Evolutionary conservation across 2,888 invertebrate species (phyloP), one percentile per base, ranked within the genome.

Genomic region (Kryphioiulus occultus): DNA sequence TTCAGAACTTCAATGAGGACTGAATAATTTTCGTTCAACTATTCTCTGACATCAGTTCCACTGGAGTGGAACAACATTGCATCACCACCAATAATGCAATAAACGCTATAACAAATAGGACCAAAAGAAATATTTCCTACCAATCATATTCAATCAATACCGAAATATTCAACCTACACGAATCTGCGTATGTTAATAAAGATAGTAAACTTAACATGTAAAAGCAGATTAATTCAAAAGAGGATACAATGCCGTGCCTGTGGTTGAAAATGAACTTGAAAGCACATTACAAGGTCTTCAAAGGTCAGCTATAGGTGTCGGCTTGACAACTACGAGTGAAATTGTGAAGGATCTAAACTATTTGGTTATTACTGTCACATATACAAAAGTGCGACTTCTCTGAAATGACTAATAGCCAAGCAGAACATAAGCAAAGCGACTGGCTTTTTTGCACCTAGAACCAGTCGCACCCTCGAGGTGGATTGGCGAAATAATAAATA

Each of bases 321-420:
- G 68, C 68, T 68, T 68, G 68, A 68, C 68, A 68, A 68, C 68
- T 68, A 68, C 68, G 12, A 68, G 68, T 68, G 68, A 68, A 68
- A 68, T 68, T 68, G 68, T 68, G 68, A 68, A 68, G 68, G 68
- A 68, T 68, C 26, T 68, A 68, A 68, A 68, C 26, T 68, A 68
- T 68, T 68, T 68, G 68, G 68, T 68, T 68, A 68, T 68, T 68
- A 68, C 68, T 68, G 68, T 68, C 68, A 68, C 68, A 68, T 68
- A 68, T 68, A 68, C 68, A 68, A 22, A 68, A 22, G 68, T 68
- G 68, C 68, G 68, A 68, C 68, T 68, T 68, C 68, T 68, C 68
- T 26, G 68, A 68, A 68, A 68, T 68, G 68, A 68, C 68, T 68
- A 68, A 68, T 68, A 68, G 68, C 68, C 59, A 22, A 59, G 59